Base-by-base conservation (phyloP, 1,140 invertebrate genomes). In the Drosophila nebulosa region DNA sequence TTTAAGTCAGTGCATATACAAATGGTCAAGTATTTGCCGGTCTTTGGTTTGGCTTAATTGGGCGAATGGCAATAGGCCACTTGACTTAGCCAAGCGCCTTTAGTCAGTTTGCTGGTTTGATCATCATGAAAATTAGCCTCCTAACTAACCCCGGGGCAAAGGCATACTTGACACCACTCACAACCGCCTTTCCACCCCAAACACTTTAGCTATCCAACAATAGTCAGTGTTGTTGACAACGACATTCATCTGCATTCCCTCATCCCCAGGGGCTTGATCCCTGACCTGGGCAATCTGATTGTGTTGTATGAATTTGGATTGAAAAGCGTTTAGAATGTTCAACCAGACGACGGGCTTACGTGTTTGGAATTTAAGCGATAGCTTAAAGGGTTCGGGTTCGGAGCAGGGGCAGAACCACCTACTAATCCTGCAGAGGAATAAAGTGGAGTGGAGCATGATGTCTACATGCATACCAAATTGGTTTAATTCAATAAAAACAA, bases 401-500 rank as follows among this genome's bases (percentile, higher is more conserved):
- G 16, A 7, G 39, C 30, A 32, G 16, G n/a, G 16, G 32, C 51
- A 57, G 36, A 18, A 9, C 21, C 36, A 12, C n/a, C 36, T 59
- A 59, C 36, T 59, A 59, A 59, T 59, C 57, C 57, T 46, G 16
- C 21, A 3, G 26, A 3, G 2, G 39, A 12, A 21, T 42, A 12
- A 36, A 26, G 22, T 1, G 26, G 2, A 9, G 18, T 12, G 27
- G 27, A 30, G n/a, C n/a, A 30, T 12, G 18, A 18, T 10, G 24
- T 46, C 32, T 51, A 52, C 74, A 69, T 83, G 78, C 74, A 86
- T 88, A 79, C 67, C 56, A 88, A 88, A 88, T 76, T 78, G 36
- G 63, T 70, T 69, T 86, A 86, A 86, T 88, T 88, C 78, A 88
- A 86, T 83, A 69, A 73, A 56, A 86, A 78, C 67, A 73, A 56